Conservation (phyloP, 1,140 invertebrate species). For the Meloidogyne hapla region DNA sequence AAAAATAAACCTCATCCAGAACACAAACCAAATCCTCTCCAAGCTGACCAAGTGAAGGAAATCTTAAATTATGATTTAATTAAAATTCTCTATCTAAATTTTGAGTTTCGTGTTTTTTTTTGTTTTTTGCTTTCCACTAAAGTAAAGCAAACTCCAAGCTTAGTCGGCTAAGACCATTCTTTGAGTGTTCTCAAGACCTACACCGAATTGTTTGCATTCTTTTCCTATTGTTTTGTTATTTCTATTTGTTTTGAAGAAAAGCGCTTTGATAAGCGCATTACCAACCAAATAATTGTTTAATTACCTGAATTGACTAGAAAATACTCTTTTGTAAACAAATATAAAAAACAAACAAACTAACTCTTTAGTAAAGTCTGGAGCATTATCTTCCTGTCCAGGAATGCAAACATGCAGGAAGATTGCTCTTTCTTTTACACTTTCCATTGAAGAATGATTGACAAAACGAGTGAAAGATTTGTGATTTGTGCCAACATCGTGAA, state of each 20-base stretch:
- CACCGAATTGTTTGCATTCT: too few relatives aligned
- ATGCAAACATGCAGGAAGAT: constrained; percentile 85
- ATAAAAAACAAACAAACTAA: constrained; percentile 63
- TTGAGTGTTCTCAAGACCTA: too few relatives aligned
- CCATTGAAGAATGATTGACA: constrained; percentile 78
- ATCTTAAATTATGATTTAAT: constrained; percentile 69
- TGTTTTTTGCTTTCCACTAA: too few relatives aligned
- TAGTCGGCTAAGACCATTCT: too few relatives aligned
- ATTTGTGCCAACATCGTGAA: constrained; percentile 85
- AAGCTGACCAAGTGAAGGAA: constrained; percentile 78
- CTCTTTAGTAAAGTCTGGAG: constrained; percentile 72
- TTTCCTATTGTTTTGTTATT: too few relatives aligned
- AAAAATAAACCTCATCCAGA: constrained; percentile 18
- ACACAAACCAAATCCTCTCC: constrained; percentile 74
- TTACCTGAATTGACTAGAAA: not conserved
- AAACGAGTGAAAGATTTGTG: constrained; percentile 68
- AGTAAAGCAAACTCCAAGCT: too few relatives aligned
- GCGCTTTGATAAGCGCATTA: too few relatives aligned
- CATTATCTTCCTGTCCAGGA: constrained; percentile 77
- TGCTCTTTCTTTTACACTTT: constrained; percentile 78
- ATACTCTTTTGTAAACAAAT: not conserved
- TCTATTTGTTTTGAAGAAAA: too few relatives aligned
- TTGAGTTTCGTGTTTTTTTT: not conserved
- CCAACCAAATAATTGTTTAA: too few relatives aligned
- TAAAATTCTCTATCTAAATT: constrained; percentile 49